A percentile compares a stretch with the other conserved stretches of the same genome.
Evolutionary conservation across 2,888 invertebrate genomes (phyloP).

Genomic region (Parnassius glacialis): DNA sequence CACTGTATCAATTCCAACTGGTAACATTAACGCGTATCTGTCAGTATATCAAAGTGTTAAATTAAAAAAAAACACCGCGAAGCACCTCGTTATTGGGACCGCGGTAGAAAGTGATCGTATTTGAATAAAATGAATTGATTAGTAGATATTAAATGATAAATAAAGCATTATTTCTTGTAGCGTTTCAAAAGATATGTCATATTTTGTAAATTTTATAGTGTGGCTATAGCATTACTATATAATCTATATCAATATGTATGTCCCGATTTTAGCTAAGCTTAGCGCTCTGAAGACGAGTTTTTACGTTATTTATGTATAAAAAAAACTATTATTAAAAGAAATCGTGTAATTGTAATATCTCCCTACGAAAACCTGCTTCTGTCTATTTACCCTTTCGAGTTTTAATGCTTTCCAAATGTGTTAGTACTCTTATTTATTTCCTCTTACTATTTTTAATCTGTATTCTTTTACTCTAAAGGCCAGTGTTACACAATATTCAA

Average conservation of each 20-base stretch:
- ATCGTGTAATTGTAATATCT: constrained; percentile 39
- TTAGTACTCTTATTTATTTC: constrained; percentile 28
- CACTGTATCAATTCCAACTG: constrained; percentile 13
- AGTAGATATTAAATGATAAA: constrained; percentile 57
- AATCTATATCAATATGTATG: constrained; percentile 64
- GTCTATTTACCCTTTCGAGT: constrained; percentile 34
- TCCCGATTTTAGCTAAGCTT: constrained; percentile 75
- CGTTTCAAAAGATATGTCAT: constrained; percentile 79
- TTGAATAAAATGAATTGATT: constrained; percentile 73
- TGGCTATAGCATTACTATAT: constrained; percentile 73
- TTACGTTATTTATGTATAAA: constrained; percentile 52
- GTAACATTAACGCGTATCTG: constrained; percentile 20
- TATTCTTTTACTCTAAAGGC: constrained; percentile 29
- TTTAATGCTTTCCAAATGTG: constrained; percentile 38
- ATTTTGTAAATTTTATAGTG: constrained; percentile 81
- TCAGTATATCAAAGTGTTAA: constrained; percentile 11
- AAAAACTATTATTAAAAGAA: constrained; percentile 36
- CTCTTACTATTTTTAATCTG: constrained; percentile 27
- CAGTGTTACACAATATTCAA: constrained; percentile 28
- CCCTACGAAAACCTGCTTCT: constrained; percentile 38
- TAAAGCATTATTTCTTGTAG: constrained; percentile 74
- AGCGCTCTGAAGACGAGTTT: constrained; percentile 74
- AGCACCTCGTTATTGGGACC: constrained; percentile 31
- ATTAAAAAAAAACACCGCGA: constrained; percentile 12
- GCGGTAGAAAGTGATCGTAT: constrained; percentile 60